Evolutionary conservation across 2,888 invertebrate species (phyloP).

Genomic region (Clostera curtula): DNA sequence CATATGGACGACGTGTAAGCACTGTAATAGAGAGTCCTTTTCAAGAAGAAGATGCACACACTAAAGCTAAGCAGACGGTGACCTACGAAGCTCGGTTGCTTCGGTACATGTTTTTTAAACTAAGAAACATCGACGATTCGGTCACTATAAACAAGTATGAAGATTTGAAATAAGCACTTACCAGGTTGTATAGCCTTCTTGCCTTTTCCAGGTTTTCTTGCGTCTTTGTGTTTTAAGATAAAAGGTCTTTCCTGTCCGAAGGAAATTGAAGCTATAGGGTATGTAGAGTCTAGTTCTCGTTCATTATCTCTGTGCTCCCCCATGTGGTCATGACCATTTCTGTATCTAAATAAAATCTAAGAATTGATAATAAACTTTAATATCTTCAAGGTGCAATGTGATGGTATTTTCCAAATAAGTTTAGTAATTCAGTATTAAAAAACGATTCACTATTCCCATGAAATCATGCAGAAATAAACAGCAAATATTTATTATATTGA

Average conservation of each 20-base stretch:
- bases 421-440: too few relatives aligned
- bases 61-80: slow-evolving; percentile 90
- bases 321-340: slow-evolving; percentile 80
- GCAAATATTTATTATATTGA: too few relatives aligned
- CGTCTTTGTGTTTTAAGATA: slow-evolving; percentile 76
- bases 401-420: slow-evolving; percentile 4
- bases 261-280: slow-evolving; percentile 80
- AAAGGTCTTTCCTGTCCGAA: slow-evolving; percentile 79
- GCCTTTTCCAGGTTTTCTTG: slow-evolving; percentile 59
- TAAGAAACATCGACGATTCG: slow-evolving; percentile 73
- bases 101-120: slow-evolving; percentile 85
- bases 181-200: slow-evolving; percentile 60
- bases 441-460: too few relatives aligned
- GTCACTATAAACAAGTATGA: slow-evolving; percentile 71
- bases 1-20: slow-evolving; percentile 88
- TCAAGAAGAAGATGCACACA: slow-evolving; percentile 79
- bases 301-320: slow-evolving; percentile 84
- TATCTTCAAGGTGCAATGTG: slow-evolving; percentile 6
- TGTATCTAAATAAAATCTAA: slow-evolving; percentile 65
- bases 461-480: too few relatives aligned
- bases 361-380: slow-evolving; percentile 1
- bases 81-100: slow-evolving; percentile 91
- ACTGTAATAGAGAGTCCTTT: slow-evolving; percentile 89
- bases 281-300: slow-evolving; percentile 74
- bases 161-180: slow-evolving; percentile 66